Evolutionary conservation across 1,140 invertebrate genomes (phyloP), one percentile per base, ranked within the genome.

Genomic region (Brachionus koreanus): DNA sequence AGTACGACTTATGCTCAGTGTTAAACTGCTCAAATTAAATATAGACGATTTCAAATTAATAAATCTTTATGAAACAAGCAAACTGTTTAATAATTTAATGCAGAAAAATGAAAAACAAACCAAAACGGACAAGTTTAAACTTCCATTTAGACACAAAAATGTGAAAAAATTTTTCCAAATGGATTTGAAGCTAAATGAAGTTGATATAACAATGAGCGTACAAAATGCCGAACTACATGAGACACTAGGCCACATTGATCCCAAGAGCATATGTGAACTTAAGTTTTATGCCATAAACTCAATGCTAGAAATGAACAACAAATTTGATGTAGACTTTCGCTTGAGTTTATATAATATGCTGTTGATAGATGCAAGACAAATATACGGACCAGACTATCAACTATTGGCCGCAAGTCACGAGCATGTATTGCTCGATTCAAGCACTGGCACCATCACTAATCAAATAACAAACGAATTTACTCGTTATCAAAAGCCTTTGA

Each of bases 311-410:
- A 4, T 52, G 12, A 52, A 76, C n/a, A 52, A 35, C 29, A 74
- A 74, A 74, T 74, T 74, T 29, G 69, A 74, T 46, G 39, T 74
- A 10, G 25, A 63, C 19, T 61, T 81, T 25, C 23, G 25, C 0
- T 90, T 98, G 46, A 94, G 93, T 39, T 94, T 98, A 10, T 95
- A 97, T 87, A 94, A 94, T 83, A 90, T 98, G 67, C 89, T 98
- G 9, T 87, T 98, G 9, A 95, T 96, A 0, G 96, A 98, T 90
- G 95, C 95, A 57, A 89, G 97, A 84, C 96, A 98, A 87, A 95
- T 93, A 7, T 96, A 95, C 88, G 95, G 96, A 0, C 92, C 93
- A 2, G 95, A 98, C 89, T 98, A 96, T 90, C 95, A 97, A 86
- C 88, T 98, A 6, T 89, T 98, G 1, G 92, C 97, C 10, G 95